Evolutionary conservation across 2,113 vertebrate species (phyloP), one percentile per base, ranked within the genome.

Genomic region (Panurus biarmicus): DNA sequence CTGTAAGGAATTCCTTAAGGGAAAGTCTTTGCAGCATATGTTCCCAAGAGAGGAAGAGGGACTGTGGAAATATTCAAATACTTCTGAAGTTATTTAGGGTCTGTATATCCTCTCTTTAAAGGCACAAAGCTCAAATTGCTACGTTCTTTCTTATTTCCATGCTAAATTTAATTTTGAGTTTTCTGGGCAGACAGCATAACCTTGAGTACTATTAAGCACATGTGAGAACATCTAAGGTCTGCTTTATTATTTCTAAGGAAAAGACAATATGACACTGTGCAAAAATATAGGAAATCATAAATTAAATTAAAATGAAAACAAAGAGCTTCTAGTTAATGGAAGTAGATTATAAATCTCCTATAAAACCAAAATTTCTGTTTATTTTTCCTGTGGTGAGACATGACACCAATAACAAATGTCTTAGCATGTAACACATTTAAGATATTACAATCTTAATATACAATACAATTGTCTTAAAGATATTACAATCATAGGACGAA

Each of bases 51-150:
- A 95, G 73, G 40, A 96, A 90, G 15, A 82, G 44, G 7, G 33
- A 51, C 44, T 93, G 50, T 80, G 84, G 70, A 96, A 96, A 90
- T 87, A 78, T 21, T 95, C 33, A 89, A 82, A 89, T 70, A 57
- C 53, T 89, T 92, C 36, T 89, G 71, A 89, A 85, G 74, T 90
- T 75, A 50, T 84, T 90, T 75, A 70, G 21, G 11, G 6, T 50
- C 33, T 73, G 7, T 31, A 72, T 76, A 58, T 24, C 20, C 40
- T 90, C 15, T 90, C 42, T 62, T 88, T 91, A 84, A 80, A 91
- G 71, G 26, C 8, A 2, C 24, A 83, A 73, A 70, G 1, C 45
- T 91, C 35, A 76, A 67, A 92, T 77, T 73, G 12, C 28, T 67
- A 7, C 40, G 11, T 61, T 86, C 40, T 85, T 76, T 38, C 25